Percentiles rank a stretch among this genome's conserved stretches.
Evolutionary conservation across 2,888 invertebrate genomes (phyloP).

Genomic region (Cyrtodaria siliqua): DNA sequence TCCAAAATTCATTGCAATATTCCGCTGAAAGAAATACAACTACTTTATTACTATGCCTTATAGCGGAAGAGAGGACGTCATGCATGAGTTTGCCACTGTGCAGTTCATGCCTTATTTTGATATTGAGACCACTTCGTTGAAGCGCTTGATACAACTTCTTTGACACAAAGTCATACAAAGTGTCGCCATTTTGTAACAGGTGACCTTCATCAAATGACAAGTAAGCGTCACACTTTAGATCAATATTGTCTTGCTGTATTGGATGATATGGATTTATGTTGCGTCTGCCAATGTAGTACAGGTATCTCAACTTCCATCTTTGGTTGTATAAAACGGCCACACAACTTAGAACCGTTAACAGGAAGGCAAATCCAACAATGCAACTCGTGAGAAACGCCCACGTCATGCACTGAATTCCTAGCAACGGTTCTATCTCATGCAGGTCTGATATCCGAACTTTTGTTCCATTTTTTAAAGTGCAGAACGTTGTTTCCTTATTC

Average conservation of each 20-base stretch:
- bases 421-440: not conserved
- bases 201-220: constrained; percentile 35
- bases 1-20: constrained; percentile 49
- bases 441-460: constrained; percentile 6
- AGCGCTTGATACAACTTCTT: constrained; percentile 13
- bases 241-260: not conserved
- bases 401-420: constrained; percentile 22
- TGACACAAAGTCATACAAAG: constrained; percentile 10
- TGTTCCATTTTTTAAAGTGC: constrained; percentile 8
- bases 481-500: not conserved
- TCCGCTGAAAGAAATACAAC: constrained; percentile 34
- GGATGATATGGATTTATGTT: constrained; percentile 33
- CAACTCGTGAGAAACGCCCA: constrained; percentile 33
- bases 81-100: constrained; percentile 8
- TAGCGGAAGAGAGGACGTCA: constrained; percentile 24
- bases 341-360: constrained; percentile 20
- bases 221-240: constrained; percentile 21
- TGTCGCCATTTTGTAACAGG: not conserved
- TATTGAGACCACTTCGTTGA: constrained; percentile 1
- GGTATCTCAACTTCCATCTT: constrained; percentile 39
- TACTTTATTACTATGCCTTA: constrained; percentile 36
- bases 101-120: constrained; percentile 33
- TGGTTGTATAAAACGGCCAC: constrained; percentile 26
- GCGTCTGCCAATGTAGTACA: constrained; percentile 30
- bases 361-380: constrained; percentile 11